phyloP scores from a whole-genome alignment of 1,140 invertebrate genomes.

The Asobara japonica region DNA sequence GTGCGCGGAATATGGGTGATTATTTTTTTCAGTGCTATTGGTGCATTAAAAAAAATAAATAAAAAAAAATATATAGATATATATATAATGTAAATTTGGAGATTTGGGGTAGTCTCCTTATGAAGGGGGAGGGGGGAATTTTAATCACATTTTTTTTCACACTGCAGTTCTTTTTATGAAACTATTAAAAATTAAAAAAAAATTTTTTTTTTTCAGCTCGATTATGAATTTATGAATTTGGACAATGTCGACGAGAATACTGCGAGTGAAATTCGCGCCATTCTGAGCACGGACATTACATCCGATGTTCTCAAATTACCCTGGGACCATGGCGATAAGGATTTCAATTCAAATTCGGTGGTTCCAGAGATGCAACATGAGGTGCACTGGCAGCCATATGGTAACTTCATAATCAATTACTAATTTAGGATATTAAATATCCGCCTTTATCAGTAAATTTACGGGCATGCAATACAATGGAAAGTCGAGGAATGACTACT shows the following conservation, averaged over 20 bases:
- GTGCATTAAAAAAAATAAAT: neutral
- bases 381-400: constrained; percentile 51
- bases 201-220: constrained; percentile 47
- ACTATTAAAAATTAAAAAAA: no score
- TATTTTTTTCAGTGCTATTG: neutral
- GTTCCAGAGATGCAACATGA: constrained; percentile 41
- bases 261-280: constrained; percentile 53
- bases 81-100: no score
- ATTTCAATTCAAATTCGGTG: constrained; percentile 41
- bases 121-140: no score
- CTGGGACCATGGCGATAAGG: constrained; percentile 52
- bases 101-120: no score
- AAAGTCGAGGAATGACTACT: no score
- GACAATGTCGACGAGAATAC: constrained; percentile 54
- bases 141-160: no score
- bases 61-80: no score
- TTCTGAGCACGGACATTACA: constrained; percentile 49
- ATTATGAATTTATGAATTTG: constrained; percentile 62
- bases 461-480: no score
- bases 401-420: constrained; percentile 38
- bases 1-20: neutral
- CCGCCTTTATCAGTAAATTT: no score
- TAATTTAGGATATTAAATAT: no score
- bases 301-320: constrained; percentile 58
- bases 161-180: no score